Percentiles rank a stretch among this genome's conserved stretches.
phyloP scores from a whole-genome alignment of 2,888 invertebrate species.

The Formica aserva region DNA sequence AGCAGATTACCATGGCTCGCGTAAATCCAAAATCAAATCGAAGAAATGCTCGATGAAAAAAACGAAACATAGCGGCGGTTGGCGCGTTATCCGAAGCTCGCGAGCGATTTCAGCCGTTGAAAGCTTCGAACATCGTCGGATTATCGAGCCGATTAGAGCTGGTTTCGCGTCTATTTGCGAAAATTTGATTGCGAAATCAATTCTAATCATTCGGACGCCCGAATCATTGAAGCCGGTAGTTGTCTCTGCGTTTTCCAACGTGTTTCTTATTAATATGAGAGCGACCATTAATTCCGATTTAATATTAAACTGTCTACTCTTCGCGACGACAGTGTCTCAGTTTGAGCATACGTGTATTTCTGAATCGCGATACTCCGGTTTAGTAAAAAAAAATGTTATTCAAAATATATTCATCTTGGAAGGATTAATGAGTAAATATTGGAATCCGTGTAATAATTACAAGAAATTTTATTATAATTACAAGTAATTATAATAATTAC shows the following conservation, averaged over 20 bases:
- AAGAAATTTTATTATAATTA: neutral
- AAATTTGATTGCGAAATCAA: constrained; percentile 63
- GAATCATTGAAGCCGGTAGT: constrained; percentile 8
- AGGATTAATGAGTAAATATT: neutral
- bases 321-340: neutral
- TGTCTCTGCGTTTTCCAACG: constrained; percentile 54
- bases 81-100: neutral
- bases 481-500: neutral
- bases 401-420: neutral
- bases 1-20: constrained; percentile 33
- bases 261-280: constrained; percentile 65
- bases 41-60: constrained; percentile 41
- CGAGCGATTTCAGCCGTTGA: constrained; percentile 23
- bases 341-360: neutral
- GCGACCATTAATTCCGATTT: constrained; percentile 51
- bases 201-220: constrained; percentile 62
- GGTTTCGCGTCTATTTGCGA: constrained; percentile 55
- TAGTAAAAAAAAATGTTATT: neutral
- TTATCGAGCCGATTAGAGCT: constrained; percentile 51
- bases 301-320: constrained; percentile 1
- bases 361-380: neutral
- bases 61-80: neutral
- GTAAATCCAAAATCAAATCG: constrained; percentile 49
- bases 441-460: neutral
- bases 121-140: neutral